Conservation (phyloP, 2,113 vertebrate genomes). For the Hippocampus mohnikei region DNA sequence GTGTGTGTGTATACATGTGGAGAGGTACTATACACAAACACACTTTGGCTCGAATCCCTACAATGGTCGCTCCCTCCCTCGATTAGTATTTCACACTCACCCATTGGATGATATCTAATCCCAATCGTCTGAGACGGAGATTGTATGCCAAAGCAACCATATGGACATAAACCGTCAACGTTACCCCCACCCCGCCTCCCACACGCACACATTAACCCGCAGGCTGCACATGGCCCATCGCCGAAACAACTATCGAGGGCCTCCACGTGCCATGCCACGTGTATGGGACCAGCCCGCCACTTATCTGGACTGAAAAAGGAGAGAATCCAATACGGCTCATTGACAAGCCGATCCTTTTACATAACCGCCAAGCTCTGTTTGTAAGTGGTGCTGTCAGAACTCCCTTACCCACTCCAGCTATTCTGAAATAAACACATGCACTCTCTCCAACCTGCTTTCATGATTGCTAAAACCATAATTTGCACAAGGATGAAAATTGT, state of each 20-base stretch:
- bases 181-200: slow-evolving; percentile 13
- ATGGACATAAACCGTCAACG: slow-evolving; percentile 47
- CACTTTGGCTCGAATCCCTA: slow-evolving; percentile 34
- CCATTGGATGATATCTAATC: slow-evolving; percentile 64
- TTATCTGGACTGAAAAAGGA: slow-evolving; percentile 23
- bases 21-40: background rate
- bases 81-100: slow-evolving; percentile 43
- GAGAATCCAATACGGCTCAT: slow-evolving; percentile 66
- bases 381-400: slow-evolving; percentile 49
- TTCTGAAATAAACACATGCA: slow-evolving; percentile 6
- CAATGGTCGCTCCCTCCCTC: slow-evolving; percentile 22
- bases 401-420: slow-evolving; percentile 15
- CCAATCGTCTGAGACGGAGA: slow-evolving; percentile 51
- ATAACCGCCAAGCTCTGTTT: slow-evolving; percentile 50
- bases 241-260: slow-evolving; percentile 44
- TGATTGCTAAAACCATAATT: slow-evolving; percentile 36
- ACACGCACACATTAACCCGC: slow-evolving; percentile 29
- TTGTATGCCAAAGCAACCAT: slow-evolving; percentile 57
- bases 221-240: slow-evolving; percentile 29
- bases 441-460: slow-evolving; percentile 4
- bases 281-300: slow-evolving; percentile 30
- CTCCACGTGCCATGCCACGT: slow-evolving; percentile 53
- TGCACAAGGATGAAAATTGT: slow-evolving; percentile 31
- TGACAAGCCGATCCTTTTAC: slow-evolving; percentile 63
- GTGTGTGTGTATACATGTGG: too few species aligned